Conservation (phyloP, 1,140 invertebrate genomes). For the Aphelinus certus region DNA sequence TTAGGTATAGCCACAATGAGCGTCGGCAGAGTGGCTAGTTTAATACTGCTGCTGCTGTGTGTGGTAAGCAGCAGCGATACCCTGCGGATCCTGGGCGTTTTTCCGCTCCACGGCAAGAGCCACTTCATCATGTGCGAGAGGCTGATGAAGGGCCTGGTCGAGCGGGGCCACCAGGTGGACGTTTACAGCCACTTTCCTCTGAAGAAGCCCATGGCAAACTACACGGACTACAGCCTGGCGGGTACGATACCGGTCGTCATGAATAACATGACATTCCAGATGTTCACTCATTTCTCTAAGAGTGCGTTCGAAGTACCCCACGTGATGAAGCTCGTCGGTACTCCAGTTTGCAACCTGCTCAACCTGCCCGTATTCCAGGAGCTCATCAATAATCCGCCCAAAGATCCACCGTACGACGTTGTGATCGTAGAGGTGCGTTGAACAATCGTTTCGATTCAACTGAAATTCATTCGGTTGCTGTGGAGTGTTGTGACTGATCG, state of each 20-base stretch:
- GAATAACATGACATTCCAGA: conserved; percentile 42
- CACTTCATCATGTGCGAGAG: conserved; percentile 58
- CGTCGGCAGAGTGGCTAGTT: too few species aligned
- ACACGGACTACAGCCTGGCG: conserved; percentile 51
- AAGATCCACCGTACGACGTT: conserved; percentile 43
- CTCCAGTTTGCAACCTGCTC: conserved; percentile 41
- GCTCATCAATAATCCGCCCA: conserved; percentile 40
- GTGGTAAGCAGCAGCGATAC: conserved; percentile 10
- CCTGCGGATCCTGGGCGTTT: conserved; percentile 53
- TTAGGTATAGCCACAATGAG: too few species aligned
- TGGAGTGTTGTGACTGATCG: too few species aligned
- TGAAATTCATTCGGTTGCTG: too few species aligned
- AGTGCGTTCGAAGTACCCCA: neutral
- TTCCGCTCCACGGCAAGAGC: conserved; percentile 57
- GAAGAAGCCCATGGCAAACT: conserved; percentile 54
- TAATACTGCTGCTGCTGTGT: too few species aligned
- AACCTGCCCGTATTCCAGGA: conserved; percentile 41
- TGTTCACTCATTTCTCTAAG: conserved; percentile 13
- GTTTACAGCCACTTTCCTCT: conserved; percentile 59
- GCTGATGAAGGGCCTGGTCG: conserved; percentile 55
- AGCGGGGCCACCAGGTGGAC: conserved; percentile 48
- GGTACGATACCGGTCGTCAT: conserved; percentile 34
- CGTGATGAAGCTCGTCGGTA: neutral
- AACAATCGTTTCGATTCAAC: neutral
- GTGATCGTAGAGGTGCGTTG: conserved; percentile 45